Evolutionary conservation across 2,113 vertebrate genomes (phyloP), one percentile per base, ranked within the genome.

Genomic region (Odontophorus gujanensis): DNA sequence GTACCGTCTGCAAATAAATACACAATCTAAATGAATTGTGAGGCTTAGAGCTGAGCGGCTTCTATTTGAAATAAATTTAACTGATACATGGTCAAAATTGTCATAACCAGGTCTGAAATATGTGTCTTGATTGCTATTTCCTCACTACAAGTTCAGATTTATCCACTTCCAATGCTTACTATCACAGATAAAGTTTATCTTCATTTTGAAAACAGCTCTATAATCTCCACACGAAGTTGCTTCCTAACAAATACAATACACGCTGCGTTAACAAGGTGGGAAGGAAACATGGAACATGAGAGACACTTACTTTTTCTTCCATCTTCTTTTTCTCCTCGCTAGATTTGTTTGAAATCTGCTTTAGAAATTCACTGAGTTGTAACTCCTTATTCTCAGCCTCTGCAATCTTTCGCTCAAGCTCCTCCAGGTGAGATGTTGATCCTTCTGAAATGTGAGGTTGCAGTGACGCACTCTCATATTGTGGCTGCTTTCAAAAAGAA

Each of bases 301-400:
- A 89, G 34, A 63, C 48, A 93, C 96, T 85, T 96, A 99, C 99
- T 98, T 99, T 99, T 85, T 99, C 99, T 79, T 99, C 99, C 97
- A 99, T 97, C 96, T 99, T 99, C 94, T 98, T 98, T 79, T 98
- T 98, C 86, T 99, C 99, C 69, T 99, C 99, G 28, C 94, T 97
- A 55, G 99, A 98, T 94, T 98, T 99, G 65, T 97, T 98, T 71
- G 98, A 95, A 94, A 98, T 98, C 81, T 99, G 98, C 88, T 98
- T 99, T 92, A 98, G 97, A 77, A 98, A 97, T 83, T 99, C 98
- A 77, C 97, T 98, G 86, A 99, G 96, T 13, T 98, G 98, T 38
- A 98, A 86, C 32, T 98, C 97, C 87, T 99, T 99, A 91, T 97
- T 98, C 95, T 99, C 98, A 20, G 98, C 96, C 40, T 98, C 97